Base-by-base conservation (phyloP, 1,140 invertebrate species). In the Andrena cerasifolii region DNA sequence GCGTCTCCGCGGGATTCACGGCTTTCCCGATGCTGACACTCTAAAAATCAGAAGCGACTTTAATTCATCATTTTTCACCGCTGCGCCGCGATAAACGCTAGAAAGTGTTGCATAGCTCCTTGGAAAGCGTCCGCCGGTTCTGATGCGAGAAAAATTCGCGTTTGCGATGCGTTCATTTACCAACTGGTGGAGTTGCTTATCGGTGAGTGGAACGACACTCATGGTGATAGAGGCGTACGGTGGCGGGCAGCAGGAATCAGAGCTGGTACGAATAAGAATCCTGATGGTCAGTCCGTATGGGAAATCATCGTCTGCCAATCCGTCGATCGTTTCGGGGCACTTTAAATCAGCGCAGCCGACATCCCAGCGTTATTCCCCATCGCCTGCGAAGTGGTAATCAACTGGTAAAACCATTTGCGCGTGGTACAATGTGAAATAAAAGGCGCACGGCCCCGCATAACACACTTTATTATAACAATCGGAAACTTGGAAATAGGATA, bases 21-120 rank as follows among this genome's bases (percentile, higher is more conserved):
- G 98, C 98, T 93, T 99, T 99, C 80, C 95, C 95, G 58, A 99
- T 96, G 75, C 96, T 97, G 63, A 96, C 94, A 67, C 94, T 94
- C 97, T 98, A 93, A 93, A 94, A 87, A 82, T 61, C 53, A 40
- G 10, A 58, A 73, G 80, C 10, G n/a, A 12, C 53, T 28, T 21
- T 40, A 63, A 63, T 68, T 43, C 36, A 62, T 54, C 49, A 65
- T 45, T 62, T 47, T 26, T 16, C 7, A 47, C 1, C 21, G n/a
- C 3, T 3, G 24, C 8, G 8, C 16, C 21, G 16, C 33, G 66
- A 54, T 28, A 49, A 72, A 53, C 21, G 33, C 14, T 45, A 66
- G 2, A 31, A 47, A 59, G 51, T 71, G 24, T 51, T 51, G 0
- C 43, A 47, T 36, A 45, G 7, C 33, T 73, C 59, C 53, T 51